Conservation (phyloP, 2,888 invertebrate species). For the Drosophila dives region DNA sequence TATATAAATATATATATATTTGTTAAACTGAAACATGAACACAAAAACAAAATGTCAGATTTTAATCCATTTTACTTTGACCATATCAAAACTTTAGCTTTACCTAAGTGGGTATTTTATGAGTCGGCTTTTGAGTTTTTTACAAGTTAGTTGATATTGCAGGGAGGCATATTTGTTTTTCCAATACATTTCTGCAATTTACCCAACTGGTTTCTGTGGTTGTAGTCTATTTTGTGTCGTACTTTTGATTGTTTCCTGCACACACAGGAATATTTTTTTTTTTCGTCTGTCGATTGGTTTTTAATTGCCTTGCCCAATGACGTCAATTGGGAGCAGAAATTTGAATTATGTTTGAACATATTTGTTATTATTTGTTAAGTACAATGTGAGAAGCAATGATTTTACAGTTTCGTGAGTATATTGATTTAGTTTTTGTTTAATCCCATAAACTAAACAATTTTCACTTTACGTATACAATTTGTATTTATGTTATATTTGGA, state of each 20-base stretch:
- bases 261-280: constrained; percentile 28
- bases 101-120: constrained; percentile 14
- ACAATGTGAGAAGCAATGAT: constrained; percentile 62
- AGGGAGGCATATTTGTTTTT: constrained; percentile 20
- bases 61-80: neutral
- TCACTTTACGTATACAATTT: constrained; percentile 1
- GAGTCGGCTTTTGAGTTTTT: neutral
- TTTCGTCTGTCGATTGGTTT: constrained; percentile 69
- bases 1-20: no score
- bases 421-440: constrained; percentile 76
- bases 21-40: neutral
- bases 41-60: neutral
- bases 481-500: neutral
- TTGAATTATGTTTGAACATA: constrained; percentile 41
- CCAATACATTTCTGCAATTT: constrained; percentile 37
- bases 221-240: constrained; percentile 47
- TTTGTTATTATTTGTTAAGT: constrained; percentile 26
- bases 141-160: constrained; percentile 12
- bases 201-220: constrained; percentile 27
- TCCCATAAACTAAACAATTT: constrained; percentile 65
- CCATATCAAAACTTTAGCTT: neutral
- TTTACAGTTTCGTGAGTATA: constrained; percentile 52
- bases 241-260: constrained; percentile 68
- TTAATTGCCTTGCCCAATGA: constrained; percentile 66
- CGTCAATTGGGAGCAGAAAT: constrained; percentile 59